Evolutionary conservation across 2,113 vertebrate species (phyloP).

Genomic region (Hiodon tergisus): DNA sequence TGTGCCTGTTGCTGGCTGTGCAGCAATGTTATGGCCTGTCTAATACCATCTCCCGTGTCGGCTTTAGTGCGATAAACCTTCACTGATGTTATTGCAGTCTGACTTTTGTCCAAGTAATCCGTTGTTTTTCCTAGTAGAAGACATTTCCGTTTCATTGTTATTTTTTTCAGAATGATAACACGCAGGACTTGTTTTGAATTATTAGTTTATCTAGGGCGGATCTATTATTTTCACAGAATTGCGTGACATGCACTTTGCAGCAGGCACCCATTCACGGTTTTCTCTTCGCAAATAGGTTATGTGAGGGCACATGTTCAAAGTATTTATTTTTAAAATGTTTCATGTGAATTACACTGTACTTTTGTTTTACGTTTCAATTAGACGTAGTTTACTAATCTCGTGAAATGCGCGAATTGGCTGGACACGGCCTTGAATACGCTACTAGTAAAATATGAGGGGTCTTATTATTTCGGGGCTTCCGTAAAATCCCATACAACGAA

Average conservation of each 20-base stretch:
- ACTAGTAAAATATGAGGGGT: not conserved
- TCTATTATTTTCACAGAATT: not conserved
- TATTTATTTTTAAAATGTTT: not conserved
- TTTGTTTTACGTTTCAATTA: not conserved
- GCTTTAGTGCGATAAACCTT: not conserved
- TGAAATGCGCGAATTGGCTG: not conserved
- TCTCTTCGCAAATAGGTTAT: not conserved
- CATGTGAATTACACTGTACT: not conserved
- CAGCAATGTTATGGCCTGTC: not conserved
- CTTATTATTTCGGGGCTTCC: not conserved
- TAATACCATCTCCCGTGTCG: not conserved
- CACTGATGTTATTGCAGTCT: not conserved
- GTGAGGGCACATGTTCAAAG: not conserved
- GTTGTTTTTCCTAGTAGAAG: slow-evolving; percentile 2
- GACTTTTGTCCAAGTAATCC: slow-evolving; percentile 17
- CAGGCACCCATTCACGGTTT: not conserved
- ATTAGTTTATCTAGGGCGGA: not conserved
- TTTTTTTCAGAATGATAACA: not conserved
- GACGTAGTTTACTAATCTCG: too few relatives aligned
- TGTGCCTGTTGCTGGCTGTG: not conserved
- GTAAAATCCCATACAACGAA: slow-evolving; percentile 6
- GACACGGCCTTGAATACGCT: not conserved
- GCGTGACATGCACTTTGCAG: not conserved
- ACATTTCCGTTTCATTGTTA: slow-evolving; percentile 16
- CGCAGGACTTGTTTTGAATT: slow-evolving; percentile 12